phyloP scores from a whole-genome alignment of 2,113 vertebrate species.

The Ptyas mucosa region DNA sequence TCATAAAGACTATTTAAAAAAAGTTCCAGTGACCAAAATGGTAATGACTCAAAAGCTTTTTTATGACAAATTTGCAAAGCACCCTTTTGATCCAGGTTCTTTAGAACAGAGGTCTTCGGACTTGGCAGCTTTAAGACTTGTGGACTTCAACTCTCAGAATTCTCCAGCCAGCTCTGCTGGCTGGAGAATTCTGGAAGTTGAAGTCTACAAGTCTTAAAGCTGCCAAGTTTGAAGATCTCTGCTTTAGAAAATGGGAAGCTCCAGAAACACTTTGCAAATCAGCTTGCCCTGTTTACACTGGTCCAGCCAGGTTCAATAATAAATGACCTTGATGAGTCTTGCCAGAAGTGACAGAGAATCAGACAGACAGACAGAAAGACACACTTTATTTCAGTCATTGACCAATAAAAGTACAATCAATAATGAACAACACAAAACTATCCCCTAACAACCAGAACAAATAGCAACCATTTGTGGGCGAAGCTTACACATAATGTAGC shows the following conservation, averaged over 20 bases:
- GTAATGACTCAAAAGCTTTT: neutral
- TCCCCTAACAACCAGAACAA: neutral
- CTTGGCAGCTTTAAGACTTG: too few relatives aligned
- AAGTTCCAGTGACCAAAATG: neutral
- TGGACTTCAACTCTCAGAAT: too few relatives aligned
- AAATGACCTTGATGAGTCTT: neutral
- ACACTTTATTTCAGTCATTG: neutral
- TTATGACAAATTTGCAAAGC: neutral
- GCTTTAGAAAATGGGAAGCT: neutral
- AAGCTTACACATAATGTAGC: neutral
- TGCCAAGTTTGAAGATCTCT: too few relatives aligned
- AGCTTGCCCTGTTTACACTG: neutral
- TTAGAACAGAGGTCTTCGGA: too few relatives aligned
- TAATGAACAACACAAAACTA: neutral
- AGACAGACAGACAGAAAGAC: neutral
- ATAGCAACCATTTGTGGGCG: neutral
- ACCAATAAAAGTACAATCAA: neutral
- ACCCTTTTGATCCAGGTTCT: neutral
- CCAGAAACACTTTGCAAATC: neutral
- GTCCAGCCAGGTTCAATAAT: neutral
- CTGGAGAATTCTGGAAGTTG: too few relatives aligned
- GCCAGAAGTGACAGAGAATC: neutral
- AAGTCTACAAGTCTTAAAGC: too few relatives aligned
- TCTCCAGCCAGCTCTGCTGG: too few relatives aligned
- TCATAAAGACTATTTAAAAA: neutral